A percentile compares a stretch with the other conserved stretches of the same genome.
Evolutionary conservation across 2,797 vertebrate genomes (phyloP).

Genomic region (Eulemur mongoz): DNA sequence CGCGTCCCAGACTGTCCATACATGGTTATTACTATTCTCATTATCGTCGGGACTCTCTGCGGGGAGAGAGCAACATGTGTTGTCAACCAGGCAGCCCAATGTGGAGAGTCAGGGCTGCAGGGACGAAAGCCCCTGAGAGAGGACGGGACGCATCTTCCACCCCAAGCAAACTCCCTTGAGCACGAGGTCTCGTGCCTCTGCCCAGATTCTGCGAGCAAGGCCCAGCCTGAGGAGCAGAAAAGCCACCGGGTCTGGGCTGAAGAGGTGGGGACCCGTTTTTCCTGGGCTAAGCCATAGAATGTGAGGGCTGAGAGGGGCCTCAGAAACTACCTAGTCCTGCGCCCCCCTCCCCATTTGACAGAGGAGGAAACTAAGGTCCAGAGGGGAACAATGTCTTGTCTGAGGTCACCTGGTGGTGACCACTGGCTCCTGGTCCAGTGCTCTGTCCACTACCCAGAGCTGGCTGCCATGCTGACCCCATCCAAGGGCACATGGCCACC

Average conservation of each 20-base stretch:
- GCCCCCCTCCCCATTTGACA: background rate
- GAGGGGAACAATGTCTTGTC: rapidly evolving
- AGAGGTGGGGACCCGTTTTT: background rate
- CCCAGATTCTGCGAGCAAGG: background rate
- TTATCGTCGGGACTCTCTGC: background rate
- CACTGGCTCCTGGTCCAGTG: background rate
- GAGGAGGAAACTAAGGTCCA: background rate
- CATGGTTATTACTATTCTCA: no score
- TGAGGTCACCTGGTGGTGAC: background rate
- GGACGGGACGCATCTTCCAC: rapidly evolving
- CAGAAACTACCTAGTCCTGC: background rate
- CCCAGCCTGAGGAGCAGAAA: rapidly evolving
- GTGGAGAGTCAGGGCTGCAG: background rate
- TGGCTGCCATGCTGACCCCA: background rate
- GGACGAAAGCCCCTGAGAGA: background rate
- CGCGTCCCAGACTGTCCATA: background rate
- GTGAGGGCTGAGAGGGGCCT: background rate
- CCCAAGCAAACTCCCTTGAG: background rate
- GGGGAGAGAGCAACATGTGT: background rate
- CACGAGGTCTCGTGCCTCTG: no score
- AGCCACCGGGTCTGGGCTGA: background rate
- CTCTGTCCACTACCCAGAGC: background rate
- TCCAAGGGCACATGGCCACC: background rate
- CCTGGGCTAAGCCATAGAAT: background rate
- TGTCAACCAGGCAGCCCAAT: background rate